phyloP scores from a whole-genome alignment of 1,140 invertebrate genomes.

The Hyles vespertilio region DNA sequence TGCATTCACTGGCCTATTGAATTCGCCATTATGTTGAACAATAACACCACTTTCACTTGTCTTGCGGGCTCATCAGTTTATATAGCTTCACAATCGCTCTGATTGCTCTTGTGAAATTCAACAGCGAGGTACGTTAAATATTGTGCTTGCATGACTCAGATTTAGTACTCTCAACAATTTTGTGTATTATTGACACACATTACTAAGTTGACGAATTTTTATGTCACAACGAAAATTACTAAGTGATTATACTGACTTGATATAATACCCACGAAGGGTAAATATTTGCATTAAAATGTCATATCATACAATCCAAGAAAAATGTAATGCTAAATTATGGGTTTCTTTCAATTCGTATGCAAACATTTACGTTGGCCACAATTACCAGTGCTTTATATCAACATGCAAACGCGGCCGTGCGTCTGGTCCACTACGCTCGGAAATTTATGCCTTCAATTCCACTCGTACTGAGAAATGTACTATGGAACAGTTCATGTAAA shows the following conservation, averaged over 20 bases:
- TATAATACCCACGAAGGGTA: too few relatives aligned
- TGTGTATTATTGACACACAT: too few relatives aligned
- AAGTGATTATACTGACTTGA: too few relatives aligned
- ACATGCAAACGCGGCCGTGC: constrained; percentile 11
- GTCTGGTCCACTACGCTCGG: constrained; percentile 9
- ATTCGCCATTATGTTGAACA: constrained; percentile 10
- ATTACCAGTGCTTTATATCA: constrained; percentile 16
- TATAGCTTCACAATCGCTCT: too few relatives aligned
- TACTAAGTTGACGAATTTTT: too few relatives aligned
- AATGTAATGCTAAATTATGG: constrained; percentile 6
- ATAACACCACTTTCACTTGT: constrained; percentile 1
- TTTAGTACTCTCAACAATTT: too few relatives aligned
- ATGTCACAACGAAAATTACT: too few relatives aligned
- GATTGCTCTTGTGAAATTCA: too few relatives aligned
- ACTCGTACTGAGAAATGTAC: constrained; percentile 20
- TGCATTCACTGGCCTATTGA: constrained; percentile 20
- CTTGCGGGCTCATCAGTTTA: too few relatives aligned
- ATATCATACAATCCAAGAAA: not conserved
- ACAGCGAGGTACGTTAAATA: too few relatives aligned
- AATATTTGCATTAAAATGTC: too few relatives aligned
- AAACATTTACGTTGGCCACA: constrained; percentile 13
- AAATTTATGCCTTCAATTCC: constrained; percentile 26
- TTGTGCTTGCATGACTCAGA: too few relatives aligned
- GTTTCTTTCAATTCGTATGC: constrained; percentile 10
- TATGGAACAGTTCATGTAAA: constrained; percentile 14